These are phyloP conservation scores for Rhyacophila brunnea DNA, from an alignment of 1,140 invertebrate species.

Conservation along the genomic window DNA sequence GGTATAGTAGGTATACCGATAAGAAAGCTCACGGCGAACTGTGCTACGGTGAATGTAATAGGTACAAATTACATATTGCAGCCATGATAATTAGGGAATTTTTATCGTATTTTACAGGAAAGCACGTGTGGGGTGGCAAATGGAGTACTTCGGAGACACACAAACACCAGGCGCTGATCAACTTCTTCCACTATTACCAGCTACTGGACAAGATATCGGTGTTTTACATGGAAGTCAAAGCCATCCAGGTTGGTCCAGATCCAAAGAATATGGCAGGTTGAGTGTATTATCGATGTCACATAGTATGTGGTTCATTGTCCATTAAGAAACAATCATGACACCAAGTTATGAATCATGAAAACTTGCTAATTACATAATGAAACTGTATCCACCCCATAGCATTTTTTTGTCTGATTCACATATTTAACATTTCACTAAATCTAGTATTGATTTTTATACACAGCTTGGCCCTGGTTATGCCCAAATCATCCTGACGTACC, in stretches of 20 bases:
- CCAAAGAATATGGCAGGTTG: background rate
- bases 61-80: too few species aligned
- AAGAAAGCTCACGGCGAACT: too few species aligned
- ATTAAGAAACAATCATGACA: background rate
- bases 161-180: conserved; percentile 48
- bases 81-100: too few species aligned
- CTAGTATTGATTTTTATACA: background rate
- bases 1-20: too few species aligned
- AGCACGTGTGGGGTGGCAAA: conserved; percentile 42
- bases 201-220: background rate
- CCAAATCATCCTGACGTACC: background rate
- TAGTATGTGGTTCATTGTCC: background rate
- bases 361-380: too few species aligned
- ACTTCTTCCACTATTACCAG: background rate
- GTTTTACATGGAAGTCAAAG: background rate
- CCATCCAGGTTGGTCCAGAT: background rate
- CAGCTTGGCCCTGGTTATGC: background rate
- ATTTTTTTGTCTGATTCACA: background rate
- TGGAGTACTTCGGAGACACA: conserved; percentile 39
- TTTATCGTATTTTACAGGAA: conserved; percentile 35
- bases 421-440: background rate
- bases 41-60: too few species aligned
- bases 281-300: background rate
- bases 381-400: background rate
- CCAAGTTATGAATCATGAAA: too few species aligned